Base-by-base conservation (phyloP, 2,797 vertebrate species). In the Sphenodon punctatus region DNA sequence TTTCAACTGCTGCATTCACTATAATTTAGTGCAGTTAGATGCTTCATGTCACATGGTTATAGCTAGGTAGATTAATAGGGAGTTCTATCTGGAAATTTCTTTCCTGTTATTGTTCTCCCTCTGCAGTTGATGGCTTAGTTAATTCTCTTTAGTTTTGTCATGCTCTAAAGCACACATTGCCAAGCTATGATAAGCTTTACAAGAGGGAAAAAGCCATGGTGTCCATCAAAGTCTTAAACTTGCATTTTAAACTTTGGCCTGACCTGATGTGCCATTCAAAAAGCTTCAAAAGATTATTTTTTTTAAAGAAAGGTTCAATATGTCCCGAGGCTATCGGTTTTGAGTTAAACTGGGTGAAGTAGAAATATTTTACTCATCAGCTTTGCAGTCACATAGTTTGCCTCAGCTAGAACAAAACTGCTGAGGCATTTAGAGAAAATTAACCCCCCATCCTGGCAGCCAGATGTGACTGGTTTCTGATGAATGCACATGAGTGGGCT, bases 381-480 rank as follows among this genome's bases (percentile, higher is more conserved):
- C 98, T 99, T 98, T 99, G 98, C 98, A 99, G 99, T 99, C 99
- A 99, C 98, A 99, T 98, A 98, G 97, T 99, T 98, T 99, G 99
- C 98, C 97, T 99, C 98, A 97, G 98, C 99, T 98, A 99, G 99
- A 99, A 99, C 98, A 99, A 99, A 99, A 99, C 97, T 97, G 97
- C 98, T 99, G 98, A 99, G 98, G 98, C 99, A 99, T 99, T 99
- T 98, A 99, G 98, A 99, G 98, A 99, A 99, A 99, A 99, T 99
- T 99, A 99, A 99, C 98, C 99, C 99, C 99, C 99, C 99, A 99
- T 99, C 98, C 98, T 99, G 98, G 98, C 98, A 98, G 98, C 98
- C 99, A 99, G 99, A 99, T 99, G 99, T 99, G 98, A 98, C 98
- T 98, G 97, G 98, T 98, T 99, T 98, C 99, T 98, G 97, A 97